A percentile compares a stretch with the other conserved stretches of the same genome.
phyloP scores from a whole-genome alignment of 2,888 invertebrate species.

The Plebejus melissa region DNA sequence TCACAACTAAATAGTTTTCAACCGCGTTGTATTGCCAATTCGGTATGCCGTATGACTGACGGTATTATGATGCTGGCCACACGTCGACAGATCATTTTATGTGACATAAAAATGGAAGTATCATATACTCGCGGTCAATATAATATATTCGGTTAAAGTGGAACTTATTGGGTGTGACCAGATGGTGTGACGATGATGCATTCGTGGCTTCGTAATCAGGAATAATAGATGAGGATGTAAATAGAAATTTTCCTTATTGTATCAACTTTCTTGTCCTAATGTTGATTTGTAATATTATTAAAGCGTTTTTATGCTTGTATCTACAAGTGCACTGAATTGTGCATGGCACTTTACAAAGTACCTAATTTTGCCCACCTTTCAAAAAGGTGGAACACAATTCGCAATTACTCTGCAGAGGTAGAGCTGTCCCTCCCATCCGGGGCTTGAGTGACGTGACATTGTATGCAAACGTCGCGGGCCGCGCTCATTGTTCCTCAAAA shows the following conservation, averaged over 20 bases:
- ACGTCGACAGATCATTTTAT: background rate
- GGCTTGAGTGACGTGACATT: constrained; percentile 39
- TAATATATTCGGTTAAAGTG: background rate
- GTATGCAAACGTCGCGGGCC: constrained; percentile 73
- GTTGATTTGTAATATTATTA: background rate
- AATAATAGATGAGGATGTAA: background rate
- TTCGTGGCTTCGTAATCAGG: background rate
- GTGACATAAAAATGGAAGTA: constrained; percentile 7
- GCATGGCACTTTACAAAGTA: background rate
- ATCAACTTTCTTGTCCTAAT: background rate
- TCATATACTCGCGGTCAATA: background rate
- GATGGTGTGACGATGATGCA: background rate
- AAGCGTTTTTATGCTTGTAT: background rate
- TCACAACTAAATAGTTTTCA: constrained; percentile 41
- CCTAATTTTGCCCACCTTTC: background rate
- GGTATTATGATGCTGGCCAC: constrained; percentile 10
- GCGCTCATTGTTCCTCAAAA: constrained; percentile 71
- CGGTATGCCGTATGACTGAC: background rate
- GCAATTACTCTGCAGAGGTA: constrained; percentile 17
- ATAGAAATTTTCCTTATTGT: background rate
- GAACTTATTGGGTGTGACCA: background rate
- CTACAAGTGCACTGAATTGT: background rate
- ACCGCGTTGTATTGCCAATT: constrained; percentile 40
- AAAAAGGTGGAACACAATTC: constrained; percentile 21
- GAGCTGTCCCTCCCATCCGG: constrained; percentile 11